Conservation (phyloP, 2,888 invertebrate genomes). For the Drosophila trichaetosa region DNA sequence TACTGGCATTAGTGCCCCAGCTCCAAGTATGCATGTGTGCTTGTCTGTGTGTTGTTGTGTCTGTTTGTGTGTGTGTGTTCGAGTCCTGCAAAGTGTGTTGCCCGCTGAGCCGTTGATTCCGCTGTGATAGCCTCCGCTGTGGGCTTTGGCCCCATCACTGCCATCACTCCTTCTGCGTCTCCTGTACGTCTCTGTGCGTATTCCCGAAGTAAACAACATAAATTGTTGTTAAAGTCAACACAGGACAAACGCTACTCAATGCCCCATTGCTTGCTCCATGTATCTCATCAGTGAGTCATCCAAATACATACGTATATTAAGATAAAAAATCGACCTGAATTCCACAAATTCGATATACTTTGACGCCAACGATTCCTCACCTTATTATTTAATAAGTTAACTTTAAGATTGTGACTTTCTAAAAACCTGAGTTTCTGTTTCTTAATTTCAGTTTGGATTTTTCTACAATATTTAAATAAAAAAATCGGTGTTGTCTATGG, state of each 20-base stretch:
- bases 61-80: conserved; percentile 5
- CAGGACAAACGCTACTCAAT: conserved; percentile 48
- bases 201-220: conserved; percentile 72
- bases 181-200: conserved; percentile 42
- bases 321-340: no score
- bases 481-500: no score
- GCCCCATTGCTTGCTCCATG: conserved; percentile 34
- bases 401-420: neutral
- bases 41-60: conserved; percentile 2
- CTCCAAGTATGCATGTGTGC: neutral
- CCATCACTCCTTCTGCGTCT: conserved; percentile 15
- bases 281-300: neutral
- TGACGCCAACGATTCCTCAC: neutral
- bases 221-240: conserved; percentile 76
- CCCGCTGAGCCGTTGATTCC: conserved; percentile 39
- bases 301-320: neutral
- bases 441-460: neutral
- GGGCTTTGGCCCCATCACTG: neutral
- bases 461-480: no score
- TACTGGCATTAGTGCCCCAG: conserved; percentile 26
- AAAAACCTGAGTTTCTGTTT: neutral
- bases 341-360: neutral
- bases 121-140: conserved; percentile 16
- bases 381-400: neutral
- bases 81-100: conserved; percentile 22